These are phyloP conservation scores for Nymphalis polychloros DNA, from an alignment of 2,888 invertebrate genomes.

Conservation along the genomic window DNA sequence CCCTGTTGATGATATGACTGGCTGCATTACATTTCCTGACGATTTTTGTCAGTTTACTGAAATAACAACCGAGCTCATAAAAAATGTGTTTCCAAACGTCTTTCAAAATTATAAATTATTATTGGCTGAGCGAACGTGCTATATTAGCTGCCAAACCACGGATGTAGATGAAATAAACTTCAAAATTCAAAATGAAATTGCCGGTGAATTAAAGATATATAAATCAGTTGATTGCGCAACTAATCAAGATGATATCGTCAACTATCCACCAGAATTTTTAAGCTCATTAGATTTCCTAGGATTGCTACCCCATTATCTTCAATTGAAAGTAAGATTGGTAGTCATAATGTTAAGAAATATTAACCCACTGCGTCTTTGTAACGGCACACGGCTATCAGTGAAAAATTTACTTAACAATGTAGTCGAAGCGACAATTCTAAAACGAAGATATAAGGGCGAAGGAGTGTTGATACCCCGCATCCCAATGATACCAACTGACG, in stretches of 20 bases:
- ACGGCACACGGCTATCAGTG: constrained; percentile 13
- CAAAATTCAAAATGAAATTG: constrained; percentile 28
- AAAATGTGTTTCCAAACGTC: constrained; percentile 44
- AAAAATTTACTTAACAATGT: background rate
- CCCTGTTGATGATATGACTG: constrained; percentile 38
- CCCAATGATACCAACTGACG: constrained; percentile 42
- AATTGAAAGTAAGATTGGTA: constrained; percentile 43
- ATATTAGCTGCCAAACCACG: constrained; percentile 39
- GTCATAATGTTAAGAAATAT: constrained; percentile 43
- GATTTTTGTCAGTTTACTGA: constrained; percentile 36
- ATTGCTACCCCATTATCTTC: constrained; percentile 46
- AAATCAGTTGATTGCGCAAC: no score
- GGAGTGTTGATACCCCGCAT: constrained; percentile 46
- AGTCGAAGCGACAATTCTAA: constrained; percentile 32
- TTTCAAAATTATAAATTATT: constrained; percentile 40
- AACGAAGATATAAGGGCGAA: constrained; percentile 46
- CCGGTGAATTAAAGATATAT: no score
- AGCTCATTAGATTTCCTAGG: constrained; percentile 47
- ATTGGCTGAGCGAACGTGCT: constrained; percentile 43
- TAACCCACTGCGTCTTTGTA: constrained; percentile 42
- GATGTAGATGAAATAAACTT: constrained; percentile 43
- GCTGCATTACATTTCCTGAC: constrained; percentile 37
- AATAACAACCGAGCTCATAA: constrained; percentile 33
- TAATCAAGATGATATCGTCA: constrained; percentile 39
- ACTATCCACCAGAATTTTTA: constrained; percentile 51